A percentile compares a stretch with the other conserved stretches of the same genome.
Evolutionary conservation across 2,888 invertebrate genomes (phyloP).

Genomic region (Watsonalla cultraria): DNA sequence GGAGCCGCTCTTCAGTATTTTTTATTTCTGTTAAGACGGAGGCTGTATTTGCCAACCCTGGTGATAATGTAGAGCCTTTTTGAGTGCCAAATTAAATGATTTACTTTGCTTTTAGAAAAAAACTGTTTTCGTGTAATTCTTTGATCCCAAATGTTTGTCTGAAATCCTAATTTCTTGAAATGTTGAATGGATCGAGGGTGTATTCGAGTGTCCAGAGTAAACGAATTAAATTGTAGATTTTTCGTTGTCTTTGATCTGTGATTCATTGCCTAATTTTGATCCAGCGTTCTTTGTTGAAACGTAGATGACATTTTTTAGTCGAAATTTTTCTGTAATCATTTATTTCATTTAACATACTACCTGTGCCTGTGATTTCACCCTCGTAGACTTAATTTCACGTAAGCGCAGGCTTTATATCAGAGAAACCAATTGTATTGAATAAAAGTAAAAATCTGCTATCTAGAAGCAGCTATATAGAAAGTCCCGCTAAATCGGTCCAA

Average conservation of each 20-base stretch:
- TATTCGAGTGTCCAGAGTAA: background rate
- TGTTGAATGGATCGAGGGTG: background rate
- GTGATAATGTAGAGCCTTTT: conserved; percentile 33
- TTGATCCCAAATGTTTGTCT: background rate
- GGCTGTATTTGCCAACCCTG: conserved; percentile 34
- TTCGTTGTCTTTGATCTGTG: background rate
- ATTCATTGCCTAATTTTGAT: background rate
- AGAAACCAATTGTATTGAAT: no score
- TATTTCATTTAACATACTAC: no score
- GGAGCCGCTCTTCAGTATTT: no score
- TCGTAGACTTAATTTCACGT: no score
- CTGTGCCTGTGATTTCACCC: no score
- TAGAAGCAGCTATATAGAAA: no score
- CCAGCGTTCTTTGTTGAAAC: no score
- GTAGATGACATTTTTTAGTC: no score
- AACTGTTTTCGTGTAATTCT: conserved; percentile 1
- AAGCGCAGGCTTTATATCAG: no score
- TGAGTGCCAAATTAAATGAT: conserved; percentile 35
- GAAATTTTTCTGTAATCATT: no score
- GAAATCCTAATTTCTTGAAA: background rate
- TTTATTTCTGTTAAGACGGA: conserved; percentile 21
- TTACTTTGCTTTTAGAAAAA: conserved; percentile 22
- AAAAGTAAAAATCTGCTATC: no score
- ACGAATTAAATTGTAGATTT: background rate
- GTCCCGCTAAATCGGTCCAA: no score